These are phyloP conservation scores for Pseudomyrmex sp. DNA, from an alignment of 1,140 invertebrate species.

Conservation along the genomic window DNA sequence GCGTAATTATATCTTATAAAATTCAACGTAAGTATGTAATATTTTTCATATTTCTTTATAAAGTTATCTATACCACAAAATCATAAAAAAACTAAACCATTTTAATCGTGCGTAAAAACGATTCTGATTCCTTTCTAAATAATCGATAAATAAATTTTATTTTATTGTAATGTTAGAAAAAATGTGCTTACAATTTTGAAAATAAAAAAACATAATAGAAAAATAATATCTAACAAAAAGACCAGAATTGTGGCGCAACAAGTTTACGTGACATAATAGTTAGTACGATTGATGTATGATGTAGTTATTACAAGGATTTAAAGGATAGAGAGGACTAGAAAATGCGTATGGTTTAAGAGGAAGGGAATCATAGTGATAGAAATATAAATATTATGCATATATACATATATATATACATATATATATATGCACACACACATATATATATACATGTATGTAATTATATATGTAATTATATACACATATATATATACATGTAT, in stretches of 20 bases:
- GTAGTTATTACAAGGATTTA: constrained; percentile 53
- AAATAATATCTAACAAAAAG: constrained; percentile 43
- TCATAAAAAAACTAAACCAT: constrained; percentile 63
- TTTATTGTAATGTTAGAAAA: neutral
- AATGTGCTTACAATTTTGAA: neutral
- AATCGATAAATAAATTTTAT: neutral
- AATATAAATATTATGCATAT: constrained; percentile 29
- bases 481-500: constrained; percentile 22
- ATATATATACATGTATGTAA: constrained; percentile 37
- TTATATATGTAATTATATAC: constrained; percentile 44
- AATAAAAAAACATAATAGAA: neutral
- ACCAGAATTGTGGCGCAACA: constrained; percentile 54
- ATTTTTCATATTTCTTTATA: constrained; percentile 57
- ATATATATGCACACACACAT: no score
- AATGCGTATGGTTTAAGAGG: constrained; percentile 39
- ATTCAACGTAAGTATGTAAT: constrained; percentile 33
- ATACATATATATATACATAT: constrained; percentile 7
- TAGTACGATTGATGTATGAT: constrained; percentile 56
- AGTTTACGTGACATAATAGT: constrained; percentile 49
- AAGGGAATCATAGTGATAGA: constrained; percentile 22
- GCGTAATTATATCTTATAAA: neutral
- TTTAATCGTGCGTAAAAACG: neutral
- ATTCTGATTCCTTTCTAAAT: constrained; percentile 50
- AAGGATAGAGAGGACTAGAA: constrained; percentile 37
- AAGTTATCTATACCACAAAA: constrained; percentile 59